Evolutionary conservation across 2,888 invertebrate species (phyloP), one percentile per base, ranked within the genome.

Genomic region (Tachina grossa): DNA sequence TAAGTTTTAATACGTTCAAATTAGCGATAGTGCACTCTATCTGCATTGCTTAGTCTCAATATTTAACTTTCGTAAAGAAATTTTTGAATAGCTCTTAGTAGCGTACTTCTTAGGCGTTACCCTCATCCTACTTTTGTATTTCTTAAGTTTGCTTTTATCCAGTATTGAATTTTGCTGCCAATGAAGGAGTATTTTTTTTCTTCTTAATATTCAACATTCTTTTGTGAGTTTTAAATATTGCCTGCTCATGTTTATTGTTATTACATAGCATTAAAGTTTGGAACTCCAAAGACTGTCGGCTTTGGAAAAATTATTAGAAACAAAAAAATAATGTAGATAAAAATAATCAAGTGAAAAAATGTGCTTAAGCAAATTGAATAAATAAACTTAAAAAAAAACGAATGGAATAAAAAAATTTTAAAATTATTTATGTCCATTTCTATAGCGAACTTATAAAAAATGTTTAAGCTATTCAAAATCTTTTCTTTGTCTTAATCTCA

Each of bases 181-280:
- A 10, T 41, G 55, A 16, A 65, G 31, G 47, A 65, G 43, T 75
- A 31, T 4, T 22, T 2, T 19, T 9, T 49, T 55, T 71, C 19
- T 9, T 49, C 45, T 71, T 45, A 16, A n/a, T 51, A 39, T 76
- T 66, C 55, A 76, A 57, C 76, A 76, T 76, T 76, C 76, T 11
- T 66, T 66, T 47, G 13, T 19, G 3, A 55, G 57, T 66, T 57
- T 66, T 16, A 66, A 76, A 76, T 55, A 66, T 55, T 57, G 55
- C 47, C 47, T 47, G 55, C 16, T 66, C 66, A 66, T 55, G 19
- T 66, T 76, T 45, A 51, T 74, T 49, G 49, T 51, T 74, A 49
- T 63, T 53, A 51, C 51, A 63, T 74, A 19, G 51, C 43, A 74
- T 51, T 74, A 49, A n/a, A 41, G 8, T 41, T 47, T 49, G 14